Conservation (phyloP, 1,140 invertebrate species). For the Caenorhabditis inopinata region DNA sequence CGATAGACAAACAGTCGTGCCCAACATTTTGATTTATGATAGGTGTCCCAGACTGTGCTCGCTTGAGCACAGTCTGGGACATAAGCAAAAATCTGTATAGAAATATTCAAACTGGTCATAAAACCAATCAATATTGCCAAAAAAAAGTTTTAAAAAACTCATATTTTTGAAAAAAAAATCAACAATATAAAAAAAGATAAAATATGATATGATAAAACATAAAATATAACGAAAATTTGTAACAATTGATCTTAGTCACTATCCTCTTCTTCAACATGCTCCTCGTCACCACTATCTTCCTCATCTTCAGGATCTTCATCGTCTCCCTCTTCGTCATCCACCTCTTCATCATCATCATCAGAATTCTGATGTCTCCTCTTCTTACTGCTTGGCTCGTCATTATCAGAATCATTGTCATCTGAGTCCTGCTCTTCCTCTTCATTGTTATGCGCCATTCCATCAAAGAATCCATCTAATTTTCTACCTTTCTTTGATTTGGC, state of each 20-base stretch:
- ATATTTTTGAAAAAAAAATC: no score
- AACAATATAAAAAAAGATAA: no score
- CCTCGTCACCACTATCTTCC: conserved; percentile 25
- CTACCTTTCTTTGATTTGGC: conserved; percentile 43
- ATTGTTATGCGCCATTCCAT: conserved; percentile 35
- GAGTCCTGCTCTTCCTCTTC: not conserved
- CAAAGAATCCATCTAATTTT: conserved; percentile 43
- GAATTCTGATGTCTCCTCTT: not conserved
- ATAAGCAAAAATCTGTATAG: no score
- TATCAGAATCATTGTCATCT: not conserved
- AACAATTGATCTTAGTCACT: no score
- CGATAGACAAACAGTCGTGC: no score
- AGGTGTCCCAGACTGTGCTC: no score
- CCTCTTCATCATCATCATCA: not conserved
- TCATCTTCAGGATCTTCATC: conserved; percentile 5
- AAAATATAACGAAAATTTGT: no score
- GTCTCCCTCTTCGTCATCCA: conserved; percentile 22
- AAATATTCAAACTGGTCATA: no score
- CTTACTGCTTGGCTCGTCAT: not conserved
- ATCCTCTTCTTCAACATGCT: conserved; percentile 15
- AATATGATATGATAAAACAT: no score
- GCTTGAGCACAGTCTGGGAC: no score
- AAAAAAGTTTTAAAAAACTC: not conserved
- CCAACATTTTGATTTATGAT: no score
- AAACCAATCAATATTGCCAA: not conserved